These are phyloP conservation scores for Harpegnathos saltator DNA, from an alignment of 1,140 invertebrate species.

Conservation along the genomic window DNA sequence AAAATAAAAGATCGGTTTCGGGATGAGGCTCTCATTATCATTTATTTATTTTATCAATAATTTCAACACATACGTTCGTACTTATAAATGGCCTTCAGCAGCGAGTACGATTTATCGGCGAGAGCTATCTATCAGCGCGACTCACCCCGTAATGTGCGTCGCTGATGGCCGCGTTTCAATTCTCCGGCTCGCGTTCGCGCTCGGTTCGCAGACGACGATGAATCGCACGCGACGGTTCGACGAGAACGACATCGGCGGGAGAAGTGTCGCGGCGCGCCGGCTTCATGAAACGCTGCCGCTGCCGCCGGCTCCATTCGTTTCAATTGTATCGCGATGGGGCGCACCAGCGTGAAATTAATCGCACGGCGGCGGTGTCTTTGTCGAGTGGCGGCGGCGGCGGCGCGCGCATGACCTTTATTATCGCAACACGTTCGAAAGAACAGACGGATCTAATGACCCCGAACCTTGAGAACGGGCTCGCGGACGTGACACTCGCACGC, in stretches of 20 bases:
- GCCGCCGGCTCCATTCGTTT: conserved; percentile 60
- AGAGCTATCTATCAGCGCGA: too few species aligned
- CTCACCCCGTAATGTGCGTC: too few species aligned
- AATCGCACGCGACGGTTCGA: background rate
- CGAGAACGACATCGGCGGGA: conserved; percentile 17
- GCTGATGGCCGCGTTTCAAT: too few species aligned
- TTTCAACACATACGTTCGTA: too few species aligned
- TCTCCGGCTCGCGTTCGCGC: background rate
- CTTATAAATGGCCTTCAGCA: too few species aligned
- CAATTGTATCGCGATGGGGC: conserved; percentile 61
- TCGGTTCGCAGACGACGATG: conserved; percentile 31
- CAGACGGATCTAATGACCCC: conserved; percentile 63
- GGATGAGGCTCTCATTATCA: too few species aligned
- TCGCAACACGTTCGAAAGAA: conserved; percentile 64
- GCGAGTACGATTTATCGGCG: too few species aligned
- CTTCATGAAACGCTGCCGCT: conserved; percentile 53
- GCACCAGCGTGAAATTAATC: conserved; percentile 66
- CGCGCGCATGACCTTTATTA: conserved; percentile 56
- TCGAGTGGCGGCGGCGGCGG: conserved; percentile 50
- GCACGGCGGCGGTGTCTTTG: conserved; percentile 66
- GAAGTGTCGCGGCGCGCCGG: conserved; percentile 49
- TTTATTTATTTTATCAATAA: too few species aligned
- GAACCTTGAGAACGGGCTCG: conserved; percentile 58
- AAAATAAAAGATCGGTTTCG: too few species aligned
- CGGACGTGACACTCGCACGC: conserved; percentile 49